phyloP scores from a whole-genome alignment of 2,888 invertebrate genomes.

The Smittia sp. region DNA sequence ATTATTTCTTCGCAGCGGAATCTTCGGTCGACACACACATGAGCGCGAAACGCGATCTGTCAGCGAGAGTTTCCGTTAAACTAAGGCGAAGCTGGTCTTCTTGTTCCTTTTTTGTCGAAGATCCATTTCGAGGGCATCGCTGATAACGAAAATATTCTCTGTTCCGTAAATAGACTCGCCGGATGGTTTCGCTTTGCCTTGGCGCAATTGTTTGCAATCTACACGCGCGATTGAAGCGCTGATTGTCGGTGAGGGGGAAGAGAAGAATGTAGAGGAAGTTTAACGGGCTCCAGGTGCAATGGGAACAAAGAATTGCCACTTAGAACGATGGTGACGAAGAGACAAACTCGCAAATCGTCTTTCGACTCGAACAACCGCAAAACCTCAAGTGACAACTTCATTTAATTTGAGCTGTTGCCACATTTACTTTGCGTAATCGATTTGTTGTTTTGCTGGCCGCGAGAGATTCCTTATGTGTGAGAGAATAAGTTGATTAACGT shows the following conservation, averaged over 20 bases:
- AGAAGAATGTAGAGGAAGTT: not conserved
- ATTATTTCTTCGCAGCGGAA: not conserved
- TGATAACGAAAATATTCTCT: not conserved
- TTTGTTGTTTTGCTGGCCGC: not conserved
- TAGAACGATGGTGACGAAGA: not conserved
- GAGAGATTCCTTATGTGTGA: not conserved
- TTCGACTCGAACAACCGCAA: not conserved
- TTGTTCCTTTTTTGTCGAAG: not conserved
- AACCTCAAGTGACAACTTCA: not conserved
- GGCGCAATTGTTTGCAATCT: not conserved
- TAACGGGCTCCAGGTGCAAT: not conserved
- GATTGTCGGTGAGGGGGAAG: not conserved
- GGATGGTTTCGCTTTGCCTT: not conserved
- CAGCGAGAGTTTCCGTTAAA: conserved; percentile 17
- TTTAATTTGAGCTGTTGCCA: not conserved
- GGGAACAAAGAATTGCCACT: not conserved
- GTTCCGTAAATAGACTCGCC: not conserved
- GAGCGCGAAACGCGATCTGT: conserved; percentile 13
- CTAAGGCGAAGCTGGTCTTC: not conserved
- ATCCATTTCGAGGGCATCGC: conserved; percentile 4
- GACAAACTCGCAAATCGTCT: not conserved
- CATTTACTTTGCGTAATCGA: conserved; percentile 4
- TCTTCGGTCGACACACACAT: not conserved
- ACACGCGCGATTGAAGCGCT: conserved; percentile 1
- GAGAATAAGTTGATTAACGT: not conserved